These are phyloP conservation scores for Ispidina picta DNA, from an alignment of 2,797 vertebrate species.

Conservation along the genomic window DNA sequence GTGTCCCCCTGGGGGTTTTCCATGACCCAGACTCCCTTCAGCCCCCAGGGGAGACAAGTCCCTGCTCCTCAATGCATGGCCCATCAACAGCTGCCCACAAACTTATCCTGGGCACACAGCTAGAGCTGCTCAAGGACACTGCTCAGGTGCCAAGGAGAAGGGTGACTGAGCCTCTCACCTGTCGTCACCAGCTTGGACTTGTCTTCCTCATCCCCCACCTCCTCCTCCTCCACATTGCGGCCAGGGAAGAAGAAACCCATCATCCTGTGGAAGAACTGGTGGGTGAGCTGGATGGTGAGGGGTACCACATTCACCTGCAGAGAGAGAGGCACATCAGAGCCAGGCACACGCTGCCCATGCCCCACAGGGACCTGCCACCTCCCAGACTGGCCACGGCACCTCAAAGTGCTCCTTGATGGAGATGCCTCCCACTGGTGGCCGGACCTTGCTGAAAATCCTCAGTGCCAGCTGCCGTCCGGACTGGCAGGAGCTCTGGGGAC, in stretches of 20 bases:
- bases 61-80: rapidly evolving
- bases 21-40: background rate
- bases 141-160: background rate
- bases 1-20: background rate
- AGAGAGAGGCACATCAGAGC: background rate
- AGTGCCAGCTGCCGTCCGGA: conserved; percentile 94
- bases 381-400: conserved; percentile 63
- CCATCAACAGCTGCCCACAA: background rate
- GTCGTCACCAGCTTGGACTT: conserved; percentile 97
- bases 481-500: conserved; percentile 93
- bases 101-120: rapidly evolving
- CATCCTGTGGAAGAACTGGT: conserved; percentile 99
- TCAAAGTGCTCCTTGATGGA: conserved; percentile 99
- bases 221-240: conserved; percentile 95
- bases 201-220: conserved; percentile 96
- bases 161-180: conserved; percentile 76
- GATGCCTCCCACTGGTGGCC: conserved; percentile 96
- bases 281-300: conserved; percentile 97
- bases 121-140: background rate
- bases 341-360: rapidly evolving
- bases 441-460: conserved; percentile 98
- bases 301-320: conserved; percentile 95
- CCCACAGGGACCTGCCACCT: background rate
- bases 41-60: background rate
- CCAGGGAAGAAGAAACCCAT: conserved; percentile 99